A percentile compares a stretch with the other conserved stretches of the same genome.
phyloP scores from a whole-genome alignment of 2,888 invertebrate species.

The Dexiosoma caninum region DNA sequence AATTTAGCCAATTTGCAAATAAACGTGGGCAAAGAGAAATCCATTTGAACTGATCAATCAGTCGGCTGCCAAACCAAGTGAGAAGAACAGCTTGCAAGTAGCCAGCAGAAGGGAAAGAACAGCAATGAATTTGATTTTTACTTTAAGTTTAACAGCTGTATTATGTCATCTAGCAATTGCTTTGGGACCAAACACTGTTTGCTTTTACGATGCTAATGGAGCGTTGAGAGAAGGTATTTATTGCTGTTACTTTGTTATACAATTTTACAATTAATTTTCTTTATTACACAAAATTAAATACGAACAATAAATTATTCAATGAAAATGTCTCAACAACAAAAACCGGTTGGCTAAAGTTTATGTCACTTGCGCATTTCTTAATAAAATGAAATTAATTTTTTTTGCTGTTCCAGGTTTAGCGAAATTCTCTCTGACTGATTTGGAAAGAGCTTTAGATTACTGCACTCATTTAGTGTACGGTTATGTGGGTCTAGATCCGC shows the following conservation, averaged over 20 bases:
- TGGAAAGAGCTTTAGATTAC: constrained; percentile 86
- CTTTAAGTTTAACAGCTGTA: constrained; percentile 8
- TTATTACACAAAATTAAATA: too few species aligned
- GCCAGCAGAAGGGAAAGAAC: not conserved
- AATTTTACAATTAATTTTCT: too few species aligned
- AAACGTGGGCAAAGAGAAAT: not conserved
- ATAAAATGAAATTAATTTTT: too few species aligned
- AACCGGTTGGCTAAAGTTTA: too few species aligned
- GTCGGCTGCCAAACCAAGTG: not conserved
- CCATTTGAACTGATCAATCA: not conserved
- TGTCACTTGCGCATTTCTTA: too few species aligned
- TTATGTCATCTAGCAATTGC: constrained; percentile 36
- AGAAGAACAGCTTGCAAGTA: not conserved
- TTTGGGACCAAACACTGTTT: constrained; percentile 52
- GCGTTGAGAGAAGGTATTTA: constrained; percentile 41
- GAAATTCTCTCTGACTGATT: constrained; percentile 84
- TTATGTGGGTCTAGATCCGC: constrained; percentile 85
- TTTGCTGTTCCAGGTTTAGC: constrained; percentile 82
- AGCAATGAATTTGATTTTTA: constrained; percentile 45
- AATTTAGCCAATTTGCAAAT: constrained; percentile 1
- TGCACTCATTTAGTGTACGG: constrained; percentile 90
- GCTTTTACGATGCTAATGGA: constrained; percentile 56
- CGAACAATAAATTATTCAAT: too few species aligned
- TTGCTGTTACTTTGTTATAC: not conserved
- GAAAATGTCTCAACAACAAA: too few species aligned